These are phyloP conservation scores for Centrocercus urophasianus DNA, from an alignment of 2,113 vertebrate species.

Conservation along the genomic window DNA sequence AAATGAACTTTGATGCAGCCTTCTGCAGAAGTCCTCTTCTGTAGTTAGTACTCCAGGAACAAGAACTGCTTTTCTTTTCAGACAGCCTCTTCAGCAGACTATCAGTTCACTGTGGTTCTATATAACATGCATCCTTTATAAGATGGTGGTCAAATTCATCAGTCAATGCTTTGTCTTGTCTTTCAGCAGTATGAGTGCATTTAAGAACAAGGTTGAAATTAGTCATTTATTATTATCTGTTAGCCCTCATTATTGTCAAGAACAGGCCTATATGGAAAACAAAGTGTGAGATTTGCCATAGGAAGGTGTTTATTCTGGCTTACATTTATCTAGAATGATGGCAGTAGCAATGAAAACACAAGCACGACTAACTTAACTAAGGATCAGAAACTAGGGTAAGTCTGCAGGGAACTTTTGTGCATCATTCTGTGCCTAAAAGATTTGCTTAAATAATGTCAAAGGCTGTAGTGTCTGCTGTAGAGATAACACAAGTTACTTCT, in stretches of 20 bases:
- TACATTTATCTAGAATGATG: fast-evolving
- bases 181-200: not conserved
- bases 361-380: not conserved
- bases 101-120: not conserved
- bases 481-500: not conserved
- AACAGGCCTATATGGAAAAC: not conserved
- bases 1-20: not conserved
- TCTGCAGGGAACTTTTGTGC: not conserved
- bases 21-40: not conserved
- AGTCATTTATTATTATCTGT: not conserved
- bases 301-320: not conserved
- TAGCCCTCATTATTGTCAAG: not conserved
- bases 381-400: not conserved
- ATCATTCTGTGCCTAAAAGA: not conserved
- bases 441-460: not conserved
- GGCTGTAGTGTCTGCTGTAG: not conserved
- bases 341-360: not conserved
- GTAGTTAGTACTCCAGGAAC: not conserved
- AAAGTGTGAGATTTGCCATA: not conserved
- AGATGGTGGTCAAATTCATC: not conserved
- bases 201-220: not conserved
- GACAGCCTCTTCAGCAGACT: not conserved
- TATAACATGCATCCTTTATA: not conserved
- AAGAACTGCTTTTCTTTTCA: not conserved
- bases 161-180: not conserved